Evolutionary conservation across 2,888 invertebrate species (phyloP), one percentile per base, ranked within the genome.

Genomic region (Alloscopus bannaensis): DNA sequence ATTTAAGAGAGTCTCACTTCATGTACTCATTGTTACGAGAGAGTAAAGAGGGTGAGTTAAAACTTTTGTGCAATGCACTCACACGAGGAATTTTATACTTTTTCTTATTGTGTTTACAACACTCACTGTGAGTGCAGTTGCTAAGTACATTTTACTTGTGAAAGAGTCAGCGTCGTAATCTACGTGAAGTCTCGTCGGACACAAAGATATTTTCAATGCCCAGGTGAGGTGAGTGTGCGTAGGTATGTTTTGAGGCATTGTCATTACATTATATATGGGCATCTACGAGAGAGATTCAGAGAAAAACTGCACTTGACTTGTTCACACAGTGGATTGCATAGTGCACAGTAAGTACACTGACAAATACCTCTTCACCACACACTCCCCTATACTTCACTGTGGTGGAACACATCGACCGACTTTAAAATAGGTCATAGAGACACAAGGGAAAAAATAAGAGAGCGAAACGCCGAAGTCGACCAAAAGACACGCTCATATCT

Each of bases 381-480:
- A 24, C 55, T 55, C 6, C 6, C 8, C 47, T 47, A 3, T n/a
- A 52, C 55, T 55, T 50, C 42, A 62, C 75, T 68, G 68, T 52
- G 68, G 70, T 65, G 77, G 57, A 64, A 64, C 55, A 64, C 42
- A 52, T 52, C 77, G 77, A 78, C 77, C 77, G 77, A 78, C 77
- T 78, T 78, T 78, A 70, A 78, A 70, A 78, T 78, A 78, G 77
- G 77, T 78, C 77, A 78, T 36, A 52, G 50, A 66, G 40, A 36
- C 40, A 62, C 62, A 62, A 62, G 42, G 40, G 42, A 50, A 66
- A 16, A 66, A 42, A 40, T 18, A 42, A 24, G 42, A 64, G 50
- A 66, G 66, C 66, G 66, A 50, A 50, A 66, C n/a, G 26, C 22
- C 18, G 50, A n/a, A n/a, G n/a, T n/a, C n/a, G n/a, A n/a, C n/a